Conservation (phyloP, 2,113 vertebrate species). For the Phaetusa simplex region DNA sequence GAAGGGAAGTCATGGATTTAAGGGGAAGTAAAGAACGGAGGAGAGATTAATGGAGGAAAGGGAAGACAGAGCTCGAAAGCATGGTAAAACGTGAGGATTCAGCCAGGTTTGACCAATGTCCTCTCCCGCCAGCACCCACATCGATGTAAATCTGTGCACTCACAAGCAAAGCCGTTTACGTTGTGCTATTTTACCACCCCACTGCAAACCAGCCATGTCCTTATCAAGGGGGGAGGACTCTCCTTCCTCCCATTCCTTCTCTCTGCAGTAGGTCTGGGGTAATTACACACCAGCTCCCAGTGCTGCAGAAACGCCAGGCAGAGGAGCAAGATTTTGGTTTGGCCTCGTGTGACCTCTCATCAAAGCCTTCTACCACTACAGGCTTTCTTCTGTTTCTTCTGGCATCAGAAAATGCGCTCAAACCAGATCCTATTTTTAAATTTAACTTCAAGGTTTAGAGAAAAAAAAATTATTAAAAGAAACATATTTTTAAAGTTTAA, state of each 20-base stretch:
- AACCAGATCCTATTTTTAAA: not conserved
- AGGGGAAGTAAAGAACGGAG: not conserved
- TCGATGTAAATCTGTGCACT: rapidly evolving
- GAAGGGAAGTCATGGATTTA: not conserved
- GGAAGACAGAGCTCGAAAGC: not conserved
- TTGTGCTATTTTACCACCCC: rapidly evolving
- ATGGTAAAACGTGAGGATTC: rapidly evolving
- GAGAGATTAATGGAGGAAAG: not conserved
- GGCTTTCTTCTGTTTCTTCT: conserved; percentile 5
- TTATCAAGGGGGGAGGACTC: not conserved
- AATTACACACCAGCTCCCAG: not conserved
- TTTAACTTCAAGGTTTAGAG: not conserved
- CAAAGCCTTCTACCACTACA: not conserved
- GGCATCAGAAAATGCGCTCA: not conserved
- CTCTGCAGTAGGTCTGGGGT: not conserved
- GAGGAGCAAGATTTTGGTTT: not conserved
- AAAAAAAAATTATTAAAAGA: not conserved
- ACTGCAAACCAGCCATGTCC: rapidly evolving
- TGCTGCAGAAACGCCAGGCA: not conserved
- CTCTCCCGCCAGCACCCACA: not conserved
- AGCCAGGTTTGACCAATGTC: not conserved
- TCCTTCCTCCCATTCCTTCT: not conserved
- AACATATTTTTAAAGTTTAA: not conserved
- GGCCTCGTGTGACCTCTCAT: not conserved
- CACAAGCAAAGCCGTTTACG: not conserved